Evolutionary conservation across 2,888 invertebrate genomes (phyloP), one percentile per base, ranked within the genome.

Genomic region (Laothoe populi): DNA sequence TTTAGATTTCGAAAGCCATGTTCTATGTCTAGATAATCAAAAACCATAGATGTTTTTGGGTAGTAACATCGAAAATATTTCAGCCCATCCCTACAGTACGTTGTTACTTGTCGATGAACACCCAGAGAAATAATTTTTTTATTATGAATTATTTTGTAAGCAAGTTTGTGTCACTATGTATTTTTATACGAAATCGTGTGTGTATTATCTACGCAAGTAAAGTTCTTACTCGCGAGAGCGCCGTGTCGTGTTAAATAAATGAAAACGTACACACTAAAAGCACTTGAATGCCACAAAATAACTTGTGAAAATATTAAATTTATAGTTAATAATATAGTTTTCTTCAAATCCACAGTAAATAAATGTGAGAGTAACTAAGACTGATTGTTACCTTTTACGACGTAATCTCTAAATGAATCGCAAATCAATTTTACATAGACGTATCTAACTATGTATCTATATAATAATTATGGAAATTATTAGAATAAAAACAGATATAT

Each of bases 111-210:
- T n/a, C n/a, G 31, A 53, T 19, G 19, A 53, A 53, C 31, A 16
- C 19, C 8, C 31, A 31, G 53, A 19, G 31, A 35, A 35, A 35
- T 53, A 10, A 53, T 35, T 35, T 53, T 53, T 53, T 53, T 53
- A 53, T 53, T 53, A 11, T 16, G 31, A 53, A 53, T 31, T 49
- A 8, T 49, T 49, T 49, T 31, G 53, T 31, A 35, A 53, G 35
- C 53, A 35, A 19, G 35, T 35, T 35, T 31, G 31, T 35, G 53
- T 53, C 19, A 53, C 53, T 35, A 35, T 11, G 53, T 53, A 53
- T 31, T 53, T 31, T 53, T 53, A 53, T 53, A 53, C 31, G 53
- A 19, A 53, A 19, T 53, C 53, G 53, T 53, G 53, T 35, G 35
- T 35, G 35, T 31, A 19, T 53, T 35, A 53, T 53, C 53, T 53